Conservation (phyloP, 2,888 invertebrate species). For the Cephus spinipes region DNA sequence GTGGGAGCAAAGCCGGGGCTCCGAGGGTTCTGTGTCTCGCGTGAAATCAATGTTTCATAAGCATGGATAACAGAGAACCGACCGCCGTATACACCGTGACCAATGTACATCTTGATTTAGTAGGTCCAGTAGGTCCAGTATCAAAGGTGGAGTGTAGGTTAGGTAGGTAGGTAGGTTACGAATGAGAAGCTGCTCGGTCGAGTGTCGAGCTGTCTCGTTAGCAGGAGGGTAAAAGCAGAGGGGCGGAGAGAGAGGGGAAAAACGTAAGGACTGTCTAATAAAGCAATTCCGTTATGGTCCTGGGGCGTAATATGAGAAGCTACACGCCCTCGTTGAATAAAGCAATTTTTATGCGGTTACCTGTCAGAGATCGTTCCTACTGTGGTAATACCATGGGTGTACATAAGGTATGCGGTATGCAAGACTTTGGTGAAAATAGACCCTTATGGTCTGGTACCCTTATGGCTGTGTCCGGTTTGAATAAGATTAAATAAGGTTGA, state of each 20-base stretch:
- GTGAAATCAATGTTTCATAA: conserved; percentile 67
- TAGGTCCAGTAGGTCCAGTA: conserved; percentile 50
- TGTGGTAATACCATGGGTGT: not conserved
- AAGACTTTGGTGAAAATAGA: not conserved
- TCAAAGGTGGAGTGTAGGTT: not conserved
- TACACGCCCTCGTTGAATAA: conserved; percentile 54
- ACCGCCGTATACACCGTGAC: conserved; percentile 60
- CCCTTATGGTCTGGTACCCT: not conserved
- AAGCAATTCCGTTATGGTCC: conserved; percentile 63
- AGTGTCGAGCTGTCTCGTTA: conserved; percentile 63
- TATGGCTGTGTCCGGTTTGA: not conserved
- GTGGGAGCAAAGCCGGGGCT: conserved; percentile 46
- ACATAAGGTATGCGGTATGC: not conserved
- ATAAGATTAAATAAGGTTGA: not conserved
- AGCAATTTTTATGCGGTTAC: conserved; percentile 40
- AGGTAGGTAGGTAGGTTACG: conserved; percentile 25
- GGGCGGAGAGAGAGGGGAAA: conserved; percentile 21
- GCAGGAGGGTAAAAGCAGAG: conserved; percentile 38
- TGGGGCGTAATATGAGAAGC: conserved; percentile 63
- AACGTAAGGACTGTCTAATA: conserved; percentile 51
- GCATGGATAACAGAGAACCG: conserved; percentile 61
- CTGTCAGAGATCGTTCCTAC: conserved; percentile 1
- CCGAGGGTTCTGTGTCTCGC: conserved; percentile 44
- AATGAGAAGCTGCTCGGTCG: conserved; percentile 27
- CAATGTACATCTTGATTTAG: conserved; percentile 67